phyloP scores from a whole-genome alignment of 2,113 vertebrate species.

The Alethe diademata region DNA sequence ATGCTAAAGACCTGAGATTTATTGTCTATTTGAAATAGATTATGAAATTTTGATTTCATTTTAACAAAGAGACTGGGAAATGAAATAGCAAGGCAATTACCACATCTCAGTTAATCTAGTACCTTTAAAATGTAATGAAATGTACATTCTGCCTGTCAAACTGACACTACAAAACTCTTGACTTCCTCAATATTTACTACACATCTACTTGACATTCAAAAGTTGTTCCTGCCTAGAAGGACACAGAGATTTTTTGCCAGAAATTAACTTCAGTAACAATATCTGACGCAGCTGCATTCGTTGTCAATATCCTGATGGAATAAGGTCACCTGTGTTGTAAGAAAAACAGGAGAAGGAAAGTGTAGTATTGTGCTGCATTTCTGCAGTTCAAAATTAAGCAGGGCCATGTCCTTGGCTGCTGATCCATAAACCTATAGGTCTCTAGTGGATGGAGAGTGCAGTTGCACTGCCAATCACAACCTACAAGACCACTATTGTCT shows the following conservation, averaged over 20 bases:
- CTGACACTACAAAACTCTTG: neutral
- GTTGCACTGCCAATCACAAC: constrained; percentile 37
- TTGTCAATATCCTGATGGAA: neutral
- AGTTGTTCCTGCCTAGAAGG: neutral
- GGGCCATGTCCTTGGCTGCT: neutral
- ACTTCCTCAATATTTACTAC: neutral
- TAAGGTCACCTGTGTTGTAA: neutral
- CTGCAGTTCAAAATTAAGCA: neutral
- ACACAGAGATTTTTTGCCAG: neutral
- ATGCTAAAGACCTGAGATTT: neutral
- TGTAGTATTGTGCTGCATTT: neutral
- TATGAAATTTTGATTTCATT: neutral
- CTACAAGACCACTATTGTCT: neutral
- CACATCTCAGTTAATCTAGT: neutral
- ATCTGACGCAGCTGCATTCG: neutral
- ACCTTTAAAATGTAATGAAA: neutral
- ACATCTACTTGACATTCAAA: neutral
- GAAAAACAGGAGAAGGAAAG: neutral
- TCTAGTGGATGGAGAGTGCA: neutral
- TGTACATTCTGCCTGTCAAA: neutral
- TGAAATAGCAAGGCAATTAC: neutral
- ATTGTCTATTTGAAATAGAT: neutral
- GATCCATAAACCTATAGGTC: neutral
- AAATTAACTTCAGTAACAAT: constrained; percentile 12
- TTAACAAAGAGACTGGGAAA: neutral